Percentiles rank a stretch among this genome's conserved stretches.
These are phyloP conservation scores for Euproctis similis DNA, from an alignment of 2,888 invertebrate genomes.

Conservation along the genomic window DNA sequence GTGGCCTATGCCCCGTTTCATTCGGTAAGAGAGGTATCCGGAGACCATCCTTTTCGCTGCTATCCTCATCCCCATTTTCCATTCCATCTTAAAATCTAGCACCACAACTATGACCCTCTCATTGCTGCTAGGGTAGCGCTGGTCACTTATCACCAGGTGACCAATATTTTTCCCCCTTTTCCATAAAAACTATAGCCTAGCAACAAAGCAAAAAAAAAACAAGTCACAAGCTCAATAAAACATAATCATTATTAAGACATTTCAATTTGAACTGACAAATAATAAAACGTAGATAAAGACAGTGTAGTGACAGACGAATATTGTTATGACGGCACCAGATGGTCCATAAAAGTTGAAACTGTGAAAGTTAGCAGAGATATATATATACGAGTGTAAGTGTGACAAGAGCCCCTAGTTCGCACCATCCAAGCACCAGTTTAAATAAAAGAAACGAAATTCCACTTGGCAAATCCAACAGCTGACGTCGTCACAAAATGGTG, in stretches of 20 bases:
- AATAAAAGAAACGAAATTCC: slow-evolving; percentile 42
- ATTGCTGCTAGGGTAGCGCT: no score
- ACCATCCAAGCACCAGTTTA: slow-evolving; percentile 27
- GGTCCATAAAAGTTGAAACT: slow-evolving; percentile 54
- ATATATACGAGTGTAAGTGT: no score
- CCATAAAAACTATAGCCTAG: no score
- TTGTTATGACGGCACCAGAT: slow-evolving; percentile 37
- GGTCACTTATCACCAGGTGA: no score
- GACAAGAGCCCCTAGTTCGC: slow-evolving; percentile 37
- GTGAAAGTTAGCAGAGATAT: slow-evolving; percentile 46
- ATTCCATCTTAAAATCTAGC: no score
- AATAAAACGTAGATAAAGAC: slow-evolving; percentile 29
- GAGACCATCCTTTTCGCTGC: no score
- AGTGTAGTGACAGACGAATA: slow-evolving; percentile 29
- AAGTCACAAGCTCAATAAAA: neutral
- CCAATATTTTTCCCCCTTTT: no score
- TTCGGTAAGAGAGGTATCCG: no score
- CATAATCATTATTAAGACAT: slow-evolving; percentile 6
- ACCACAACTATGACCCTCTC: no score
- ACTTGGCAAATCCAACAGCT: slow-evolving; percentile 42
- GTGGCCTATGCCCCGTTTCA: no score
- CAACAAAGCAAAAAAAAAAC: neutral
- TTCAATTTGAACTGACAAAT: slow-evolving; percentile 13
- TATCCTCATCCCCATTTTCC: no score
- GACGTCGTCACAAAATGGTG: slow-evolving; percentile 36